Base-by-base conservation (phyloP, 2,888 invertebrate species). In the Cephalotes varians region DNA sequence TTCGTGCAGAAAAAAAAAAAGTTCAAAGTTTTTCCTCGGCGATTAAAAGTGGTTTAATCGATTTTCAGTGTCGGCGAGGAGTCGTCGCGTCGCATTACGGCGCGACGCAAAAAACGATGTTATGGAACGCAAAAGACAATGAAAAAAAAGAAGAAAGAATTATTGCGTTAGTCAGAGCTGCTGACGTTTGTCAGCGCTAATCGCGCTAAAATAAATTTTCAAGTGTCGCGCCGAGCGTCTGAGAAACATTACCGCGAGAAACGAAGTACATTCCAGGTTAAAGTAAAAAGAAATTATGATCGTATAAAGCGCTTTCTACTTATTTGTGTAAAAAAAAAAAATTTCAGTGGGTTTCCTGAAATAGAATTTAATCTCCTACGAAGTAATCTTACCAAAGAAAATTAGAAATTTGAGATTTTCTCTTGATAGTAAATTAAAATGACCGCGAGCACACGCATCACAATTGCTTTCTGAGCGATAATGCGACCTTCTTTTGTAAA, bases 1-100 rank as follows among this genome's bases (percentile, higher is more conserved):
- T 83, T 85, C 40, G 47, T 67, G 34, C 40, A 10, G 21, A 73
- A 71, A 64, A 74, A 64, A 74, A 81, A 62, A 51, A 77, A 34
- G 56, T 69, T 54, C 44, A 79, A 76, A 76, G 76, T 71, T 56
- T 69, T 58, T 79, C 49, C 34, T 56, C 58, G 9, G 12, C 51
- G 51, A 40, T 77, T 65, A 58, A 72, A 67, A 62, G 67, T 54
- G 65, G 54, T 62, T 73, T 49, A 64, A 60, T 69, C 44, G 49
- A 56, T 58, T 34, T 44, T 64, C 37, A 56, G 60, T 12, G 18
- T 12, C 31, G n/a, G 1, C 77, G 72, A 60, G 54, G 58, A 51
- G 34, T 72, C 62, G 72, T 72, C 72, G 67, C 37, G 31, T 81
- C 49, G 28, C 49, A n/a, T 65, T 65, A 76, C 51, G 47, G 12